phyloP scores from a whole-genome alignment of 2,113 vertebrate species.

The Anthoscopus minutus region DNA sequence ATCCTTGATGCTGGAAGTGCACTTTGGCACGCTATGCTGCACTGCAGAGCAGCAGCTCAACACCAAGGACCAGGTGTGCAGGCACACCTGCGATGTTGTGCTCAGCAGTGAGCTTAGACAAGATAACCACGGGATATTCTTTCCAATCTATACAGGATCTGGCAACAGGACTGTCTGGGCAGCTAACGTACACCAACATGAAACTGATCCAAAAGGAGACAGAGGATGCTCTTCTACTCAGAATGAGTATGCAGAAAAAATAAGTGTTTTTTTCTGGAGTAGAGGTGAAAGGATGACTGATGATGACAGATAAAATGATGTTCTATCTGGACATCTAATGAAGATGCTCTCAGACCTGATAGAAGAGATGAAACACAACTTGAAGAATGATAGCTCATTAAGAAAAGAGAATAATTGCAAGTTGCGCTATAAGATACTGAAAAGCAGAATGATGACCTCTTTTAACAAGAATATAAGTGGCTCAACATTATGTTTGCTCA shows the following conservation, averaged over 20 bases:
- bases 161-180: background rate
- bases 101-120: background rate
- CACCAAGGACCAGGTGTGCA: background rate
- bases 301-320: background rate
- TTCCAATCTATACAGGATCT: background rate
- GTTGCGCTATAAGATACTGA: background rate
- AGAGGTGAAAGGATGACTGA: background rate
- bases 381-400: background rate
- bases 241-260: background rate
- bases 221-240: background rate
- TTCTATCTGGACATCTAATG: background rate
- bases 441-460: background rate
- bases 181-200: background rate
- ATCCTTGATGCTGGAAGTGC: background rate
- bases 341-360: background rate
- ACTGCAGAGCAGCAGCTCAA: background rate
- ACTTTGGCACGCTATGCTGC: fast-evolving
- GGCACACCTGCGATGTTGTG: background rate
- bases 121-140: background rate
- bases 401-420: background rate
- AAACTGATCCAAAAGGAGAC: background rate
- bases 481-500: background rate
- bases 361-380: background rate
- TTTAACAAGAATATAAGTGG: background rate
- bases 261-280: background rate